These are phyloP conservation scores for Tipula vernalis DNA, from an alignment of 2,888 invertebrate genomes.

Conservation along the genomic window DNA sequence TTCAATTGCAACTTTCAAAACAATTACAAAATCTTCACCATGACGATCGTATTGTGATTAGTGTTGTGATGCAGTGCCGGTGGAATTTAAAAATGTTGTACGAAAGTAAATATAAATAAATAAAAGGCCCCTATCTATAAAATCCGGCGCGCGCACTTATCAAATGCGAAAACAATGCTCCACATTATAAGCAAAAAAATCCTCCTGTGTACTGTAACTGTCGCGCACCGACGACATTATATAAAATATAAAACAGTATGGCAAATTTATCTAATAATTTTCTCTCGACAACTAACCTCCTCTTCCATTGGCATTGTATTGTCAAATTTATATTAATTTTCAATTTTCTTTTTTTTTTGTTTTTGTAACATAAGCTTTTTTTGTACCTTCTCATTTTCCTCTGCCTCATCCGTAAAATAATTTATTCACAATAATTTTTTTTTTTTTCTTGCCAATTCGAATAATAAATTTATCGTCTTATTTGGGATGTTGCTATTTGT, in stretches of 20 bases:
- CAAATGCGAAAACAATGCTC: neutral
- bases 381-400: neutral
- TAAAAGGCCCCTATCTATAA: neutral
- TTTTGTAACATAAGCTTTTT: too few relatives aligned
- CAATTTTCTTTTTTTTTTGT: neutral
- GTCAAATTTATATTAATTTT: neutral
- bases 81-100: neutral
- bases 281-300: neutral
- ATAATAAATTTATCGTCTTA: slow-evolving; percentile 4
- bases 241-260: neutral
- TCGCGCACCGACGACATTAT: neutral
- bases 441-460: neutral
- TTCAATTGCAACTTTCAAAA: slow-evolving; percentile 6
- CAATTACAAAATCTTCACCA: slow-evolving; percentile 10
- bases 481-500: slow-evolving; percentile 4
- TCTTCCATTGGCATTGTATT: neutral
- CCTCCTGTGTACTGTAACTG: neutral
- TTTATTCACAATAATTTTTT: neutral
- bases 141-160: neutral
- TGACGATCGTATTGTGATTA: neutral
- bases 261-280: neutral
- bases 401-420: neutral
- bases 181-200: neutral
- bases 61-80: neutral
- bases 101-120: neutral